phyloP scores from a whole-genome alignment of 2,113 vertebrate species.

The Elaphurus davidianus region DNA sequence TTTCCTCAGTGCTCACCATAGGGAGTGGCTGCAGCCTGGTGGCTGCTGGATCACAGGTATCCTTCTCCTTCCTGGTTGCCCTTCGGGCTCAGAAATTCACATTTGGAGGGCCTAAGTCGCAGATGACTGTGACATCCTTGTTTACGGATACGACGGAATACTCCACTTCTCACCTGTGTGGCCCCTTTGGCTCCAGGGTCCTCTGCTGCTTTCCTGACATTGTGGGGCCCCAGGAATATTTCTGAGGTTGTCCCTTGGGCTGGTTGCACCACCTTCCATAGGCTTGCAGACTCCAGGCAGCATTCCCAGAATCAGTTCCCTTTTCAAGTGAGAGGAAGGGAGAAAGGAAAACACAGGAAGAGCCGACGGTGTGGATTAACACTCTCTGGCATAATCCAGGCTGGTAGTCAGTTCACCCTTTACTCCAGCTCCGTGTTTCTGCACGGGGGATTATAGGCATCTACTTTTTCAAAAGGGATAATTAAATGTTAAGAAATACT shows the following conservation, averaged over 20 bases:
- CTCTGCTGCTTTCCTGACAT: background rate
- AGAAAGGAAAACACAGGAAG: slow-evolving; percentile 4
- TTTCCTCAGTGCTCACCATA: background rate
- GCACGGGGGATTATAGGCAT: background rate
- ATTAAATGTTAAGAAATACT: background rate
- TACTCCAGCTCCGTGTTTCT: background rate
- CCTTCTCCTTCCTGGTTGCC: background rate
- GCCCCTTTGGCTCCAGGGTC: background rate
- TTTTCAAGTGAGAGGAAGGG: background rate
- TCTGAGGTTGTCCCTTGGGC: background rate
- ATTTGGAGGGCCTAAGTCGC: background rate
- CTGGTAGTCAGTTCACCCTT: background rate
- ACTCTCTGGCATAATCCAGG: background rate
- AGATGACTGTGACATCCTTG: background rate
- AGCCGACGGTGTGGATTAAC: background rate
- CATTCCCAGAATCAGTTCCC: background rate
- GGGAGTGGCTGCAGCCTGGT: background rate
- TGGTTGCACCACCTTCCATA: background rate
- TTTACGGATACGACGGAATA: background rate
- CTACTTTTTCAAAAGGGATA: slow-evolving; percentile 19
- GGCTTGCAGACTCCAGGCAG: background rate
- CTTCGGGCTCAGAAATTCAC: background rate
- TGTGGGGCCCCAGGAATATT: background rate
- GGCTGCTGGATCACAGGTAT: background rate
- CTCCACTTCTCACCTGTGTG: background rate